A percentile compares a stretch with the other conserved stretches of the same genome.
Evolutionary conservation across 2,797 vertebrate species (phyloP).

Genomic region (Euphonia xanthogaster): DNA sequence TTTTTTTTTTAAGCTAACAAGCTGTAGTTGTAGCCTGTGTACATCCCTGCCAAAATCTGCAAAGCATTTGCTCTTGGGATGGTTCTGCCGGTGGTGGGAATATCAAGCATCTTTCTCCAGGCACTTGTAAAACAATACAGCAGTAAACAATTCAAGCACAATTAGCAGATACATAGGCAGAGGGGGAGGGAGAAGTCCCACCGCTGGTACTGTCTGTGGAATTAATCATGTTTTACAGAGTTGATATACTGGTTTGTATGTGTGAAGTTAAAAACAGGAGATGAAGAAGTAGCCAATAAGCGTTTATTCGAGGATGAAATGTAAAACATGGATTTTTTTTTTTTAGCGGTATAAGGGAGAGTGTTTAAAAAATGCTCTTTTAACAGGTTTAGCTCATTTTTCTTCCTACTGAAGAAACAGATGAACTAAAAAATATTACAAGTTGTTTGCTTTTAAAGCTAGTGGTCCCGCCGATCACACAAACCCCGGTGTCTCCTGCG

Average conservation of each 20-base stretch:
- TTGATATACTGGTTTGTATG: constrained; percentile 59
- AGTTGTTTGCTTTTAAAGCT: not conserved
- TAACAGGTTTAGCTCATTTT: not conserved
- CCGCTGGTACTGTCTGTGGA: constrained; percentile 67
- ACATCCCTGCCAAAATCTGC: constrained; percentile 69
- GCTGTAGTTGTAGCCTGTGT: constrained; percentile 58
- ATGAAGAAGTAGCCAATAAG: constrained; percentile 26
- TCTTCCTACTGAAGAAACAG: not conserved
- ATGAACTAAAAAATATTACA: not conserved
- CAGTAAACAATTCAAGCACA: constrained; percentile 76
- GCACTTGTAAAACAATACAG: constrained; percentile 72
- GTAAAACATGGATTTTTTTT: not conserved
- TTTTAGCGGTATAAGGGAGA: not conserved
- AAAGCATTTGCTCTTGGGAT: constrained; percentile 68
- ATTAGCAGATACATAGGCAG: constrained; percentile 70
- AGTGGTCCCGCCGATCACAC: not conserved
- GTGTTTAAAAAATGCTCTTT: not conserved
- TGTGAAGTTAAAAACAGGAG: constrained; percentile 55
- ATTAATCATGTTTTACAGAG: constrained; percentile 72
- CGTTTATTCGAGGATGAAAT: not conserved
- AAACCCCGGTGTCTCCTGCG: not conserved
- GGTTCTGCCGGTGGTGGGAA: constrained; percentile 47
- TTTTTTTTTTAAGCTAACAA: constrained; percentile 57
- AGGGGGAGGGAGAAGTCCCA: constrained; percentile 67
- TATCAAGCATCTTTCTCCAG: constrained; percentile 68